Evolutionary conservation across 2,888 invertebrate species (phyloP), one percentile per base, ranked within the genome.

Genomic region (Agriopis aurantiaria): DNA sequence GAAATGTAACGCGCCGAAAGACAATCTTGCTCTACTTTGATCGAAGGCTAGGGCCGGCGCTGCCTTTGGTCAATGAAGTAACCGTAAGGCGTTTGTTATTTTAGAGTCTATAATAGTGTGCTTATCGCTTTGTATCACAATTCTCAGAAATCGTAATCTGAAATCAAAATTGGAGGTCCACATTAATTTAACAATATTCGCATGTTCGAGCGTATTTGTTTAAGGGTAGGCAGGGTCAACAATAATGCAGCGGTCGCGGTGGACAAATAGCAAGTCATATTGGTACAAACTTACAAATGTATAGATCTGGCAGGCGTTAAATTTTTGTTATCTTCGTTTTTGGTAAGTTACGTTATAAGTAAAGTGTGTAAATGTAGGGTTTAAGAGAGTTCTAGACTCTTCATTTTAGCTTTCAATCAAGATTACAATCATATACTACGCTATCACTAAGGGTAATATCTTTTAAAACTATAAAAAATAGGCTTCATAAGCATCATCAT

Each of bases 191-290:
- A 65, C 76, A 72, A 86, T 82, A 86, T 92, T 91, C 87, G 92
- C 92, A 86, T 83, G 80, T 78, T 78, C 75, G 80, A 75, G 74
- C 68, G 82, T 89, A 83, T 93, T 92, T 93, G 89, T 90, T 88
- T 89, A 90, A 85, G 85, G 80, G 81, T 76, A 78, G 78, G 73
- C 78, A 75, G 87, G 87, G 86, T 88, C 88, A 88, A 87, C 84
- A 88, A 85, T 86, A 88, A 88, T 79, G 88, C 77, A 78, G 78
- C 76, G 71, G 74, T 43, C 78, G 79, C 78, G 74, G 73, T 79
- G 82, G 83, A 83, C 88, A 88, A 93, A 94, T 83, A 90, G 93
- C 93, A 93, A 94, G 93, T 94, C 93, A 94, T 88, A 85, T 80
- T 71, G 55, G 65, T 72, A 80, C 77, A 89, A 91, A 88, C 61